These are phyloP conservation scores for Leptobrachium ailaonicum DNA, from an alignment of 2,113 vertebrate genomes.

Conservation along the genomic window DNA sequence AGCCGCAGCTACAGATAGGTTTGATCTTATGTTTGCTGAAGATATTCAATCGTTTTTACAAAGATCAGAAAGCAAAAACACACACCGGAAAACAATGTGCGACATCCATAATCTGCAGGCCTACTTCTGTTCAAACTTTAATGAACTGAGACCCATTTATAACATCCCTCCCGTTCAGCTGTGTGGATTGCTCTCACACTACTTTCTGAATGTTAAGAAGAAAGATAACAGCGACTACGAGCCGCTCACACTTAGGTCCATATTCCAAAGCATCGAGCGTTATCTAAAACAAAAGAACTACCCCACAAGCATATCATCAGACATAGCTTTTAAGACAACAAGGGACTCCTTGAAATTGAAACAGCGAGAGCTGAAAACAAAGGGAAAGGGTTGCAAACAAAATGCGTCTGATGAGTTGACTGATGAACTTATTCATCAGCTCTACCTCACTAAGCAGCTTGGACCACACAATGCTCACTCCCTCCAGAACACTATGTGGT, in stretches of 20 bases:
- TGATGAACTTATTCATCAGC: not conserved
- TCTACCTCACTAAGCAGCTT: constrained; percentile 13
- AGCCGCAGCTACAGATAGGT: not conserved
- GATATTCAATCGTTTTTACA: constrained; percentile 15
- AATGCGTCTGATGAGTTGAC: constrained; percentile 18
- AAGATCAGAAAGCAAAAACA: constrained; percentile 14
- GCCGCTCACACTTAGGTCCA: not conserved
- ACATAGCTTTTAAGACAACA: constrained; percentile 11
- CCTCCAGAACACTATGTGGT: constrained; percentile 15
- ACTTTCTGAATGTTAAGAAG: constrained; percentile 19
- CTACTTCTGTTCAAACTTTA: constrained; percentile 17
- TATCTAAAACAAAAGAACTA: not conserved
- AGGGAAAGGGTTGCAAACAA: constrained; percentile 25
- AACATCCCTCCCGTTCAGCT: not conserved
- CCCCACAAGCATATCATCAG: not conserved
- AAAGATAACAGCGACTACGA: constrained; percentile 6
- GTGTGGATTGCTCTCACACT: constrained; percentile 7
- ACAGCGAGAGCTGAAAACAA: not conserved
- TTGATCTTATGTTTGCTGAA: constrained; percentile 5
- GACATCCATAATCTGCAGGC: constrained; percentile 14
- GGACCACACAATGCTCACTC: constrained; percentile 2
- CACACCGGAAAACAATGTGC: constrained; percentile 13
- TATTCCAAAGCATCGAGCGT: constrained; percentile 1
- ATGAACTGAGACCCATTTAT: constrained; percentile 9
- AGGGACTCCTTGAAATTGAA: constrained; percentile 8